A percentile compares a stretch with the other conserved stretches of the same genome.
Conservation (phyloP, 1,140 invertebrate species). For the Euura lappo region DNA sequence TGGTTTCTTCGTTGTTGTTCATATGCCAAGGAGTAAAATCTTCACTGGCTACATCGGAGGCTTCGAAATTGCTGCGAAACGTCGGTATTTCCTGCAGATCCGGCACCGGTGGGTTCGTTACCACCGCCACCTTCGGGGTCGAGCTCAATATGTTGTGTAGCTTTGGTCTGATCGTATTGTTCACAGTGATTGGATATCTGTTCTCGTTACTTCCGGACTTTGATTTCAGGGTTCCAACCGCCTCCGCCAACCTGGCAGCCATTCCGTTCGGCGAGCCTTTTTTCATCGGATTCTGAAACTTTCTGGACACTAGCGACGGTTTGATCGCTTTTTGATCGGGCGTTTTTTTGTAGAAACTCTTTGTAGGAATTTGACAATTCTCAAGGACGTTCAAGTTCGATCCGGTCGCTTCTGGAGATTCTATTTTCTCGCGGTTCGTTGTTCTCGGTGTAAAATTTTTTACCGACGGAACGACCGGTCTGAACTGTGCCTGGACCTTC, state of each 20-base stretch:
- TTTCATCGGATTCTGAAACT: not conserved
- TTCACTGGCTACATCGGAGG: not conserved
- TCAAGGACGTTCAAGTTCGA: not conserved
- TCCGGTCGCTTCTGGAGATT: not conserved
- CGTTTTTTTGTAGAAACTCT: not conserved
- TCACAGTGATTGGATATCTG: not conserved
- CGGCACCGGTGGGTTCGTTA: slow-evolving; percentile 7
- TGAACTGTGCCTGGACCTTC: not conserved
- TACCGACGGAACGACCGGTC: not conserved
- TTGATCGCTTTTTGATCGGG: not conserved
- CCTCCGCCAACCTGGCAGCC: not conserved
- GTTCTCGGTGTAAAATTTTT: not conserved
- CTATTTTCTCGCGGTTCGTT: not conserved
- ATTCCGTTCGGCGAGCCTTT: not conserved
- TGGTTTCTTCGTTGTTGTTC: not conserved
- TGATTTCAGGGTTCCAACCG: not conserved
- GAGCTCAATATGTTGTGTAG: not conserved
- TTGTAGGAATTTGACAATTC: not conserved
- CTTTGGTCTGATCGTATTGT: not conserved
- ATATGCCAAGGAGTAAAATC: not conserved
- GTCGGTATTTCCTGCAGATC: slow-evolving; percentile 6
- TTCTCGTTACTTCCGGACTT: not conserved
- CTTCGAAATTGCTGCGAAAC: slow-evolving; percentile 8
- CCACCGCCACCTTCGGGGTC: not conserved
- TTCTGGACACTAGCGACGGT: not conserved